These are phyloP conservation scores for Stenchaetothrips biformis DNA, from an alignment of 2,888 invertebrate species.

Conservation along the genomic window DNA sequence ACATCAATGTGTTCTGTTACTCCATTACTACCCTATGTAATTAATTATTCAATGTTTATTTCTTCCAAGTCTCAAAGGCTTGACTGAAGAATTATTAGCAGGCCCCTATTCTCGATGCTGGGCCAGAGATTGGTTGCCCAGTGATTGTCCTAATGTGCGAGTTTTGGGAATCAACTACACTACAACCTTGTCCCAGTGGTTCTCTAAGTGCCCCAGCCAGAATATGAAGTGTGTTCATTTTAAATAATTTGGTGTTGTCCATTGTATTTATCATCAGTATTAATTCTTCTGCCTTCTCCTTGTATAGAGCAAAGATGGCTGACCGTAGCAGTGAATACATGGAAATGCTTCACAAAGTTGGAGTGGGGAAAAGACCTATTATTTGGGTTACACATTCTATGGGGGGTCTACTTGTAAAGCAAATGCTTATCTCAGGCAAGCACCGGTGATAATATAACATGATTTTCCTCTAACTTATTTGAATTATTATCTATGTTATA, in stretches of 20 bases:
- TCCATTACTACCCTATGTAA: slow-evolving; percentile 12
- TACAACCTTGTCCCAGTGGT: slow-evolving; percentile 78
- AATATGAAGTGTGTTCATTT: slow-evolving; percentile 44
- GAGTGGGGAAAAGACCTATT: slow-evolving; percentile 75
- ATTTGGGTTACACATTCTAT: slow-evolving; percentile 94
- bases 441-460: neutral
- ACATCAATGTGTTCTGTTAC: neutral
- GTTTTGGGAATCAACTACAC: slow-evolving; percentile 86
- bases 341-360: slow-evolving; percentile 63
- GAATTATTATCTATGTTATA: slow-evolving; percentile 3
- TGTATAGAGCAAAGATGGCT: slow-evolving; percentile 51
- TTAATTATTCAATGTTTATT: neutral
- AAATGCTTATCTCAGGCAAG: slow-evolving; percentile 65
- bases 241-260: neutral
- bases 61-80: slow-evolving; percentile 14
- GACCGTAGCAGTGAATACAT: slow-evolving; percentile 63
- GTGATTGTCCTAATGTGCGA: slow-evolving; percentile 68
- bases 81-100: slow-evolving; percentile 40
- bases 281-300: neutral
- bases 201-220: slow-evolving; percentile 61
- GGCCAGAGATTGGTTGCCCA: slow-evolving; percentile 91
- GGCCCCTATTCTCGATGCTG: slow-evolving; percentile 68
- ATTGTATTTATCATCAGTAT: slow-evolving; percentile 8
- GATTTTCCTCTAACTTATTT: neutral
- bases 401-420: slow-evolving; percentile 89